These are phyloP conservation scores for Opisthograptis luteolata DNA, from an alignment of 2,888 invertebrate species.

Conservation along the genomic window DNA sequence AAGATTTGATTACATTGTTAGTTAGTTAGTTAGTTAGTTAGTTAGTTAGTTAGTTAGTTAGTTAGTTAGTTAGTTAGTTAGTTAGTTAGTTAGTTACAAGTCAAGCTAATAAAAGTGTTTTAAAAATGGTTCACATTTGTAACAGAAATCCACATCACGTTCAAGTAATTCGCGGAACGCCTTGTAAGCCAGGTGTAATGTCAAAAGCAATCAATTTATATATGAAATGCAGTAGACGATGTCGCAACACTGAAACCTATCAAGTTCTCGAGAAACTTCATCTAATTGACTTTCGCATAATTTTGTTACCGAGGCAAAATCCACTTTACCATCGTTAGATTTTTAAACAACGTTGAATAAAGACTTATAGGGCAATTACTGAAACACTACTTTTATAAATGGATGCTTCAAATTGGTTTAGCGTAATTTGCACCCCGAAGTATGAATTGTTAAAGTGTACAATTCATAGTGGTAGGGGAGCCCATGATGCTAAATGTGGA, in stretches of 20 bases:
- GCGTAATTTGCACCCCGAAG: not conserved
- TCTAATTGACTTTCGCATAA: slow-evolving; percentile 16
- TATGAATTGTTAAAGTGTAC: not conserved
- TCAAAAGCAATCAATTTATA: not conserved
- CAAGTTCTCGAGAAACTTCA: slow-evolving; percentile 9
- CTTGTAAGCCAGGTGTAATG: not conserved
- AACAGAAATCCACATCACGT: slow-evolving; percentile 9
- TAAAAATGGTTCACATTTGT: slow-evolving; percentile 12
- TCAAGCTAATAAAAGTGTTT: too few species aligned
- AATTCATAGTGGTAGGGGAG: too few species aligned
- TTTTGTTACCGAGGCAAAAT: slow-evolving; percentile 6
- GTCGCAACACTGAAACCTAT: not conserved
- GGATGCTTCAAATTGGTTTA: slow-evolving; percentile 5
- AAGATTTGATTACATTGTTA: too few species aligned
- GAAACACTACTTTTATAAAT: slow-evolving; percentile 4
- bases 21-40: too few species aligned
- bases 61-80: too few species aligned
- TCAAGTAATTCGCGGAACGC: slow-evolving; percentile 5
- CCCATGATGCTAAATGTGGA: too few species aligned
- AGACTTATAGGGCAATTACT: slow-evolving; percentile 17
- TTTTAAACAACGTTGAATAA: slow-evolving; percentile 18
- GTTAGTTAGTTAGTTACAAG: too few species aligned
- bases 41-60: too few species aligned
- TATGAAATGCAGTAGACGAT: not conserved
- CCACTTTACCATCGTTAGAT: slow-evolving; percentile 17